Percentiles rank a stretch among this genome's conserved stretches.
Evolutionary conservation across 1,140 invertebrate species (phyloP).

Genomic region (Nasonia giraulti): DNA sequence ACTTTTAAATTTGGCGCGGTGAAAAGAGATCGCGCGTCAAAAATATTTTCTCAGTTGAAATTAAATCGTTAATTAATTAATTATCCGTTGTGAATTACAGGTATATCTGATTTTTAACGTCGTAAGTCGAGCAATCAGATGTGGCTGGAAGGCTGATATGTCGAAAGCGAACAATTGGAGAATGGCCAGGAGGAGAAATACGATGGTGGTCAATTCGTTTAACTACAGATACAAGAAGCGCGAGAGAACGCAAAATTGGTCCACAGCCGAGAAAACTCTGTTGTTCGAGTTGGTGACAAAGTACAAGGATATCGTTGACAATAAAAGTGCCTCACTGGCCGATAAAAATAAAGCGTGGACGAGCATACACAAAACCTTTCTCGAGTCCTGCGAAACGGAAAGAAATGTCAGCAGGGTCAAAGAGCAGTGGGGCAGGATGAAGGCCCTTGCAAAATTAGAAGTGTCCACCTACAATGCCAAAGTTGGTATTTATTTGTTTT

Average conservation of each 20-base stretch:
- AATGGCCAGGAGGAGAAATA: not conserved
- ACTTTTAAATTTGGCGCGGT: too few relatives aligned
- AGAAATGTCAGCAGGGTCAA: not conserved
- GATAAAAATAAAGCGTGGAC: not conserved
- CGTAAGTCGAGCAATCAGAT: not conserved
- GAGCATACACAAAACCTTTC: not conserved
- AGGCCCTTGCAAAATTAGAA: not conserved
- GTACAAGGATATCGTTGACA: not conserved
- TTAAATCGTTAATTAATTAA: too few relatives aligned
- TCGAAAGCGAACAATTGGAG: not conserved
- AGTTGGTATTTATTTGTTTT: not conserved
- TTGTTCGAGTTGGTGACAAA: not conserved
- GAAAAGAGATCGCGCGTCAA: too few relatives aligned
- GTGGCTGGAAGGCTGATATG: not conserved
- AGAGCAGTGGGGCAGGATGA: constrained; percentile 16
- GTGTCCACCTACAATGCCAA: not conserved
- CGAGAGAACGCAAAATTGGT: constrained; percentile 21
- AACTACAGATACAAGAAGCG: not conserved
- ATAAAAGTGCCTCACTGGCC: not conserved
- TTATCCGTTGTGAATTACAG: not conserved
- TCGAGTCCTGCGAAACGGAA: not conserved
- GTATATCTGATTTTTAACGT: not conserved
- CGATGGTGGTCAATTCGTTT: not conserved
- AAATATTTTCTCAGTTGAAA: too few relatives aligned
- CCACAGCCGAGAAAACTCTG: not conserved